Evolutionary conservation across 2,888 invertebrate genomes (phyloP).

Genomic region (Drosophila dives): DNA sequence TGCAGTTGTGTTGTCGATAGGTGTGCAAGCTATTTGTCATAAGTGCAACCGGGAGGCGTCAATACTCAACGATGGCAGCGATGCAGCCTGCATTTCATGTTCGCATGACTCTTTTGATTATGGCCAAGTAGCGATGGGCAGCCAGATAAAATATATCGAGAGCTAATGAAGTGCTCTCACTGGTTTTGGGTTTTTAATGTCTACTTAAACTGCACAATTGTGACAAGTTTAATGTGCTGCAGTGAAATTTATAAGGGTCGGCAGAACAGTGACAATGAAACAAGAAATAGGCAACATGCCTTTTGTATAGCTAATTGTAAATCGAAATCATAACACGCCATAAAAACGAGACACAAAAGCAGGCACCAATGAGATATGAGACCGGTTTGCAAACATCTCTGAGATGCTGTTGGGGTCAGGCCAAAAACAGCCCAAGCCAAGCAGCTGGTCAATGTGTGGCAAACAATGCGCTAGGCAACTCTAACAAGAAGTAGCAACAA

Average conservation of each 20-base stretch:
- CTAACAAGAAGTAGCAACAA: slow-evolving; percentile 44
- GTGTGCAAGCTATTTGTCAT: slow-evolving; percentile 78
- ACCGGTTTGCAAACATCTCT: slow-evolving; percentile 62
- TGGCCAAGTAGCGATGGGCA: slow-evolving; percentile 20
- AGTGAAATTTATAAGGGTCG: slow-evolving; percentile 51
- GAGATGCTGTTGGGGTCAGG: slow-evolving; percentile 32
- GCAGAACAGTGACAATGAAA: slow-evolving; percentile 31
- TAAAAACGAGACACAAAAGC: slow-evolving; percentile 68
- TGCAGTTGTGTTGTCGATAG: slow-evolving; percentile 56
- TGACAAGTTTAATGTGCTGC: slow-evolving; percentile 68
- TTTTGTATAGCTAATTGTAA: slow-evolving; percentile 77
- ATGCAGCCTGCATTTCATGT: slow-evolving; percentile 34
- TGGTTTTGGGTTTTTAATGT: slow-evolving; percentile 42
- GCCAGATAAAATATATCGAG: background rate
- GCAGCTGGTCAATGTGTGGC: slow-evolving; percentile 64
- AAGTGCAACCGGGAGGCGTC: slow-evolving; percentile 71
- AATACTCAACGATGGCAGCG: slow-evolving; percentile 12
- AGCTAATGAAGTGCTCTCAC: slow-evolving; percentile 71
- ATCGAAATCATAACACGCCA: slow-evolving; percentile 77
- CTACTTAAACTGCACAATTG: slow-evolving; percentile 69
- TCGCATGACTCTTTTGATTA: slow-evolving; percentile 54
- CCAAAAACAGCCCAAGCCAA: slow-evolving; percentile 55
- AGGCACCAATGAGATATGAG: slow-evolving; percentile 36
- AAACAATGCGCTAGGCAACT: slow-evolving; percentile 63
- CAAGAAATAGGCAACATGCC: slow-evolving; percentile 60